Evolutionary conservation across 2,888 invertebrate genomes (phyloP).

Genomic region (Morinoia aosen): DNA sequence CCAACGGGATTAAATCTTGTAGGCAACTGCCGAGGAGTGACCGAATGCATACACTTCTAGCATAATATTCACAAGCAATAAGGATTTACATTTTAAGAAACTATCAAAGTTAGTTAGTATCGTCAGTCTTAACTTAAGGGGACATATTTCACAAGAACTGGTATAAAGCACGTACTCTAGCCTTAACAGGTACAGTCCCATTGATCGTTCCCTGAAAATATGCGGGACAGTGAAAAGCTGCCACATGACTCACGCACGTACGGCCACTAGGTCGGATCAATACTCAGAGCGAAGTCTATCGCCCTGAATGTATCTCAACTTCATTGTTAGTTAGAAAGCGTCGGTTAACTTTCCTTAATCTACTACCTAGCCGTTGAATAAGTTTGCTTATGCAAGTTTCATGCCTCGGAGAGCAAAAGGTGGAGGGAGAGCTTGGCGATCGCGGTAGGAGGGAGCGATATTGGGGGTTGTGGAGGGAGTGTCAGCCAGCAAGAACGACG

Average conservation of each 20-base stretch:
- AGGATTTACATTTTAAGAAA: neutral
- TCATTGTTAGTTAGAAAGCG: neutral
- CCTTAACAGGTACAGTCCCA: neutral
- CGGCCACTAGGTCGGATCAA: constrained; percentile 3
- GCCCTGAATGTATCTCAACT: neutral
- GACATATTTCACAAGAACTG: neutral
- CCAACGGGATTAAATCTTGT: neutral
- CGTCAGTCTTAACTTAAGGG: neutral
- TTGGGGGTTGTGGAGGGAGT: constrained; percentile 7
- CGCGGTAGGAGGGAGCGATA: neutral
- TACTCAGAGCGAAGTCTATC: neutral
- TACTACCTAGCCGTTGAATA: neutral
- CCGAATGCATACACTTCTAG: neutral
- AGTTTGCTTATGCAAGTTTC: neutral
- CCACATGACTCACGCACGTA: neutral
- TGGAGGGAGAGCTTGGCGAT: neutral
- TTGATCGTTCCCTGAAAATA: neutral
- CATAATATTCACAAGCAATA: neutral
- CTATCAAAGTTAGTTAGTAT: neutral
- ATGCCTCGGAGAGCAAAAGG: neutral
- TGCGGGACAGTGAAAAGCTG: neutral
- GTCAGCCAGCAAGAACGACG: constrained; percentile 7
- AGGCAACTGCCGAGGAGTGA: neutral
- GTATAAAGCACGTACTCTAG: neutral
- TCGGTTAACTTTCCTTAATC: neutral